Percentiles rank a stretch among this genome's conserved stretches.
Evolutionary conservation across 1,140 invertebrate species (phyloP).

Genomic region (Aporrectodea caliginosa): DNA sequence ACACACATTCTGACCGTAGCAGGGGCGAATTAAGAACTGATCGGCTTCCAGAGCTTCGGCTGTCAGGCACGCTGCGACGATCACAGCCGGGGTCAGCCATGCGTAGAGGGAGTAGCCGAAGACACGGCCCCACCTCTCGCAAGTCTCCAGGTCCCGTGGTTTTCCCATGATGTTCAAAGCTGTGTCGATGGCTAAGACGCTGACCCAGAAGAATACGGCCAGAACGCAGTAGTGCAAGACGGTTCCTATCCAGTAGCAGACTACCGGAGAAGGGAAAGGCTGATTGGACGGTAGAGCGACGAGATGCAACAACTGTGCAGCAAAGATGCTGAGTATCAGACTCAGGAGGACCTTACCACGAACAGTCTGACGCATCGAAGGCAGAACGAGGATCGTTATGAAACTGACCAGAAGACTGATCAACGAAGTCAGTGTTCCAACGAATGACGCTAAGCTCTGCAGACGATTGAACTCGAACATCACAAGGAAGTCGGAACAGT

Average conservation of each 20-base stretch:
- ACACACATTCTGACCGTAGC: conserved; percentile 54
- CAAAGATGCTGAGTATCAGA: conserved; percentile 56
- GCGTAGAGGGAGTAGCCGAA: neutral
- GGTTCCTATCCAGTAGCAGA: conserved; percentile 53
- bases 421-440: conserved; percentile 40
- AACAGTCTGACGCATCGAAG: conserved; percentile 58
- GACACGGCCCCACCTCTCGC: neutral
- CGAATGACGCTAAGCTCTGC: neutral
- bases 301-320: conserved; percentile 58
- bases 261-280: conserved; percentile 5
- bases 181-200: conserved; percentile 62
- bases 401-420: conserved; percentile 45
- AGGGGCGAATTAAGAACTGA: conserved; percentile 42
- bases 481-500: neutral
- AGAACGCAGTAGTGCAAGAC: conserved; percentile 60
- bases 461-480: neutral
- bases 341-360: conserved; percentile 60
- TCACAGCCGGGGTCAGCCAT: neutral
- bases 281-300: conserved; percentile 42
- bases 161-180: conserved; percentile 62
- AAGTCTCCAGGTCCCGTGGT: neutral
- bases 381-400: conserved; percentile 55
- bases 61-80: neutral
- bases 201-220: conserved; percentile 63
- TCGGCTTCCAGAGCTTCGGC: neutral